Percentiles rank a stretch among this genome's conserved stretches.
Conservation (phyloP, 2,888 invertebrate species). For the Xiphydria camelus region DNA sequence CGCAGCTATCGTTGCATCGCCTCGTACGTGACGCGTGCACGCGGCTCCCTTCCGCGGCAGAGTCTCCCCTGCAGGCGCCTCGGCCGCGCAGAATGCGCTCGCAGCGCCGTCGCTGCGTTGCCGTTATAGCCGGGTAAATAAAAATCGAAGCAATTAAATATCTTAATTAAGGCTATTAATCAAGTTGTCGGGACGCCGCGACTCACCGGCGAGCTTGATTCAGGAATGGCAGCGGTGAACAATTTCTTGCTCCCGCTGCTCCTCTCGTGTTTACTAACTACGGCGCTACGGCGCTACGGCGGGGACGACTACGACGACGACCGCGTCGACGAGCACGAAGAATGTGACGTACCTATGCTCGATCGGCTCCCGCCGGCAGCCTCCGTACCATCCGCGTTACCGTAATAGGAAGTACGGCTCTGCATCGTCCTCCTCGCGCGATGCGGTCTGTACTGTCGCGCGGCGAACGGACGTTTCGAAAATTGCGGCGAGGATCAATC, state of each 20-base stretch:
- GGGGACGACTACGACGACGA: slow-evolving; percentile 36
- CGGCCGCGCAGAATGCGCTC: slow-evolving; percentile 17
- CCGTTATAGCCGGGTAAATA: slow-evolving; percentile 46
- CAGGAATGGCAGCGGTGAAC: slow-evolving; percentile 49
- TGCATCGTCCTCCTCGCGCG: neutral
- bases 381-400: slow-evolving; percentile 21
- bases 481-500: too few species aligned
- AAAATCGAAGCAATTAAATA: slow-evolving; percentile 62
- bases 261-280: slow-evolving; percentile 28
- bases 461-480: neutral
- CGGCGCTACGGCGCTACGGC: slow-evolving; percentile 39
- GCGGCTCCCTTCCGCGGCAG: too few species aligned
- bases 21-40: slow-evolving; percentile 6
- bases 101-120: slow-evolving; percentile 28
- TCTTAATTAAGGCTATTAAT: slow-evolving; percentile 65
- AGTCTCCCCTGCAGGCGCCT: slow-evolving; percentile 27
- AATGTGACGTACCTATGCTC: neutral
- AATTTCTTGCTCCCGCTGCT: slow-evolving; percentile 38
- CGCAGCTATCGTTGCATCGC: slow-evolving; percentile 12
- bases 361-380: neutral
- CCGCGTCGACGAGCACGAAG: neutral
- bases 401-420: slow-evolving; percentile 25
- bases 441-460: too few species aligned
- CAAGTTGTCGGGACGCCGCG: slow-evolving; percentile 60
- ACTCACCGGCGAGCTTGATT: slow-evolving; percentile 45